These are phyloP conservation scores for Ochotona princeps DNA, from an alignment of 2,113 vertebrate species.

Conservation along the genomic window DNA sequence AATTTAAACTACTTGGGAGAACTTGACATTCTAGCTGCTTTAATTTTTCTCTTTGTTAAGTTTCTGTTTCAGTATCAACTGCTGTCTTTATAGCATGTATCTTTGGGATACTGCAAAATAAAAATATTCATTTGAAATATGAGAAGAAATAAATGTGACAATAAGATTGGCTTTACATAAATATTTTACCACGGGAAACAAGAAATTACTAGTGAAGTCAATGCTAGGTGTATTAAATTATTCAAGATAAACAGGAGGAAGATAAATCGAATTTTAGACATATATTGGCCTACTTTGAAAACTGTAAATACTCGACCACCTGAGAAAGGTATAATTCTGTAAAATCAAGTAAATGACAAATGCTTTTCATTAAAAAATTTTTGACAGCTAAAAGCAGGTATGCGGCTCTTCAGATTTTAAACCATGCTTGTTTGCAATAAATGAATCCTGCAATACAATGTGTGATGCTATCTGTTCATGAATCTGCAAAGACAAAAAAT, in stretches of 20 bases:
- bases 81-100: background rate
- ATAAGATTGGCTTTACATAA: background rate
- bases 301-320: background rate
- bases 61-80: background rate
- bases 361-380: background rate
- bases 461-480: background rate
- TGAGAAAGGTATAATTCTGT: background rate
- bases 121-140: background rate
- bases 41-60: background rate
- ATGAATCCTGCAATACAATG: background rate
- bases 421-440: background rate
- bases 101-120: background rate
- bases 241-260: background rate
- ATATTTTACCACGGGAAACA: background rate
- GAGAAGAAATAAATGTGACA: background rate
- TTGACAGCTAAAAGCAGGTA: background rate
- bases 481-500: conserved; percentile 61
- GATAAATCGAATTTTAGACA: background rate
- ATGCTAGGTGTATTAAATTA: background rate
- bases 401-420: background rate
- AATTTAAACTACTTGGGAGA: background rate
- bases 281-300: background rate
- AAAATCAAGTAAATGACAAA: background rate
- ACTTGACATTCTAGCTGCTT: background rate
- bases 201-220: background rate